Evolutionary conservation across 2,797 vertebrate genomes (phyloP), one percentile per base, ranked within the genome.

Genomic region (Ispidina picta): DNA sequence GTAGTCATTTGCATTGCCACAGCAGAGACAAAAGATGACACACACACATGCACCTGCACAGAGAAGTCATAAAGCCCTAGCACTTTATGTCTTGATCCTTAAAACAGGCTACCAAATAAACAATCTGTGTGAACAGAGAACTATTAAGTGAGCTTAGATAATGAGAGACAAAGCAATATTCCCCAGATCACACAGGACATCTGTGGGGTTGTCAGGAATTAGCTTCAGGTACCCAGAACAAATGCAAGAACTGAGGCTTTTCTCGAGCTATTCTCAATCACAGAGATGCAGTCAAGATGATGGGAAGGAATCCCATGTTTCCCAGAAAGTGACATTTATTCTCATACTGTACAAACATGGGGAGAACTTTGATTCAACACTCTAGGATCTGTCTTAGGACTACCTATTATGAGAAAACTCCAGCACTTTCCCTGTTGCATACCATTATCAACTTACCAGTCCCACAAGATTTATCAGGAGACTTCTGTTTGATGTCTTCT

Each of bases 361-460:
- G 37, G 8, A 44, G 43, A 75, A 43, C 17, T 29, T 51, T 15
- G 31, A 35, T n/a, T 54, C 39, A 68, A 5, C 4, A 8, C 17
- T 48, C 12, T 13, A 48, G 54, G 33, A 48, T 31, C 69, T 83
- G 26, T 26, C 51, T 46, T 31, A 37, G 21, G 9, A 5, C 10
- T 26, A 8, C 5, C 12, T 29, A 1, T 64, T 7, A 6, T 0
- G 10, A 71, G 64, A 64, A 81, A 78, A 29, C 5, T 26, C 46
- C 65, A 58, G 20, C 0, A 0, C 17, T 68, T 77, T 54, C 60
- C 46, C 46, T 51, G 6, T 22, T 35, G 17, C 12, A 14, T 12
- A 51, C 9, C 4, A 12, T 46, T 39, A 33, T 39, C 51, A 51
- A 94, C 96, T 96, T 76, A 97, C 94, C 93, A 55, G 58, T 46